phyloP scores from a whole-genome alignment of 1,140 invertebrate genomes.

The Ostrea edulis region DNA sequence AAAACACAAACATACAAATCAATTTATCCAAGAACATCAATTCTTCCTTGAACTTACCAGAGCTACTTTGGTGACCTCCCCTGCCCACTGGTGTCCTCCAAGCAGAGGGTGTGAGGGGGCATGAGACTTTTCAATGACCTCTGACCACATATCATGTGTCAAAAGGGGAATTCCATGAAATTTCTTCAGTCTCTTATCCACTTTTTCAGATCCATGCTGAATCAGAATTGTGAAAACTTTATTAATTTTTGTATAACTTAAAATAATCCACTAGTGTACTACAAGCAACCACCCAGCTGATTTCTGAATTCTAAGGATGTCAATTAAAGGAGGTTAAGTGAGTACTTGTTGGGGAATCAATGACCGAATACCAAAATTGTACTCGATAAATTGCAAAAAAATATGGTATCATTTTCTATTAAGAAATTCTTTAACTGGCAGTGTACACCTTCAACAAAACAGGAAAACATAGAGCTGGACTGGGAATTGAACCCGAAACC shows the following conservation, averaged over 20 bases:
- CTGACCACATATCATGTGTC: conserved; percentile 55
- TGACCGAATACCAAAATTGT: too few species aligned
- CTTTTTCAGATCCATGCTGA: conserved; percentile 52
- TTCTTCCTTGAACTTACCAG: conserved; percentile 47
- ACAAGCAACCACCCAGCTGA: background rate
- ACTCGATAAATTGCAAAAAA: too few species aligned
- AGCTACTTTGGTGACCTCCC: conserved; percentile 63
- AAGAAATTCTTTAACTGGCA: too few species aligned
- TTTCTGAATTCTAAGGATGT: too few species aligned
- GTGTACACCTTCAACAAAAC: too few species aligned
- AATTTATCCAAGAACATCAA: background rate
- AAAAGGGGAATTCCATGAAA: conserved; percentile 58
- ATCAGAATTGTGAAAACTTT: background rate
- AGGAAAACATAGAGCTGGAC: too few species aligned
- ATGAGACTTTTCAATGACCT: conserved; percentile 63
- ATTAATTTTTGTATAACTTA: background rate
- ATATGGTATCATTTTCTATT: too few species aligned
- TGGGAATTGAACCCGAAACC: too few species aligned
- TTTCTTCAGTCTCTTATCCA: conserved; percentile 51
- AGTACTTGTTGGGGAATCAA: too few species aligned
- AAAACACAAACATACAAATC: background rate
- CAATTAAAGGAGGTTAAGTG: too few species aligned
- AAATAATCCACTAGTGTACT: background rate
- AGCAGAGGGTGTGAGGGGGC: conserved; percentile 57
- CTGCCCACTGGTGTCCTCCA: conserved; percentile 57